Evolutionary conservation across 2,113 vertebrate genomes (phyloP).

Genomic region (Scortum barcoo): DNA sequence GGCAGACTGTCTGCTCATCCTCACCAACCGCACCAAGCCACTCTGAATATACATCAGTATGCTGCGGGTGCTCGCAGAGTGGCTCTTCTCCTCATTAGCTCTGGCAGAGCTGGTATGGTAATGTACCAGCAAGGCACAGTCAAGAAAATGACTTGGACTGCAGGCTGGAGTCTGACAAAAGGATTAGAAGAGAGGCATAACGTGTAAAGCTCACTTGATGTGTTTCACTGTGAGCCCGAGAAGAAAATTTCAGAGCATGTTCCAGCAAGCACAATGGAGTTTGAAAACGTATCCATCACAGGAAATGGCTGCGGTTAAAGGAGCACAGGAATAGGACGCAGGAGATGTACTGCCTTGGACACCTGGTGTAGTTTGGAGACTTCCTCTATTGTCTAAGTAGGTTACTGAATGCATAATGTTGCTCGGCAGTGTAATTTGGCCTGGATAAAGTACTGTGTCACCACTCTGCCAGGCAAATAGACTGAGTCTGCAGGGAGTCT

Average conservation of each 20-base stretch:
- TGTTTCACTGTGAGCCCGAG: neutral
- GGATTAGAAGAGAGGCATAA: neutral
- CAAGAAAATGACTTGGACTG: constrained; percentile 31
- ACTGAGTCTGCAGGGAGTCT: constrained; percentile 60
- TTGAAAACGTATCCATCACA: constrained; percentile 31
- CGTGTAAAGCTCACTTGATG: neutral
- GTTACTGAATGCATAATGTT: constrained; percentile 57
- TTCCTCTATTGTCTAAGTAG: constrained; percentile 68
- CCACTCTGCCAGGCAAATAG: constrained; percentile 50
- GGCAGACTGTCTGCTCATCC: constrained; percentile 27
- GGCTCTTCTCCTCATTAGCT: constrained; percentile 41
- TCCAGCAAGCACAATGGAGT: constrained; percentile 19
- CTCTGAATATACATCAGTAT: constrained; percentile 33
- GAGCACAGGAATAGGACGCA: constrained; percentile 6
- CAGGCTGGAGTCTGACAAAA: constrained; percentile 23
- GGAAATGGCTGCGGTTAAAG: constrained; percentile 36
- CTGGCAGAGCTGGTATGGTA: constrained; percentile 10
- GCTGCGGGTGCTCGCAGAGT: constrained; percentile 26
- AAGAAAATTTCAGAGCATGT: constrained; percentile 4
- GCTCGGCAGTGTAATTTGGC: constrained; percentile 45
- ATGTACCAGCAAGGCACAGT: constrained; percentile 6
- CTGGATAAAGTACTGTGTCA: constrained; percentile 66
- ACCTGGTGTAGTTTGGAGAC: constrained; percentile 53
- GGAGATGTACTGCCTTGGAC: constrained; percentile 23
- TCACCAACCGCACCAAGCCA: constrained; percentile 2